Evolutionary conservation across 2,888 invertebrate genomes (phyloP).

Genomic region (Pollenia angustigena): DNA sequence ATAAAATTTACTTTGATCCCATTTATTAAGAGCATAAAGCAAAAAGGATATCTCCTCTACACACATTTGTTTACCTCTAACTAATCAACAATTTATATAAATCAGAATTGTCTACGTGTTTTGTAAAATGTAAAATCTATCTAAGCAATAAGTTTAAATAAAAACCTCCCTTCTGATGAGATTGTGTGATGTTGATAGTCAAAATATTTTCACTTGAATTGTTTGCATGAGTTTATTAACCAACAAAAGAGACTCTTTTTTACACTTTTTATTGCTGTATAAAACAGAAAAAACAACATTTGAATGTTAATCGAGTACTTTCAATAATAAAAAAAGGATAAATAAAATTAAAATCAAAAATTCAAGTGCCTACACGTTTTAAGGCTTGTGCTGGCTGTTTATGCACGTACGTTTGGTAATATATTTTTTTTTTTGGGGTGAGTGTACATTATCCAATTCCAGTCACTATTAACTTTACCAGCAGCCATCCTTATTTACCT

Average conservation of each 20-base stretch:
- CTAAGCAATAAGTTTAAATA: constrained; percentile 35
- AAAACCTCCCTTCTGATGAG: constrained; percentile 38
- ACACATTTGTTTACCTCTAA: constrained; percentile 42
- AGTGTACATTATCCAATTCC: constrained; percentile 23
- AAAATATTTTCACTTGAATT: constrained; percentile 54
- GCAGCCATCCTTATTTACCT: not conserved
- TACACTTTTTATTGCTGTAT: constrained; percentile 40
- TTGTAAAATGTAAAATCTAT: not conserved
- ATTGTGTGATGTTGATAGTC: constrained; percentile 49
- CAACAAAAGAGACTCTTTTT: constrained; percentile 45
- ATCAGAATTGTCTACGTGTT: constrained; percentile 59
- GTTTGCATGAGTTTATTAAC: constrained; percentile 55
- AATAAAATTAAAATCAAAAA: constrained; percentile 46
- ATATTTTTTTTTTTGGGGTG: constrained; percentile 2
- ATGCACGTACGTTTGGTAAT: constrained; percentile 6
- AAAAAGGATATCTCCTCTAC: constrained; percentile 18
- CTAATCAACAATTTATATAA: constrained; percentile 69
- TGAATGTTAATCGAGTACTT: constrained; percentile 8
- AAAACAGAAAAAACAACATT: not conserved
- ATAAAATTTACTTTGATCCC: constrained; percentile 41
- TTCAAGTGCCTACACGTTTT: constrained; percentile 66
- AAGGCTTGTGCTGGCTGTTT: constrained; percentile 27
- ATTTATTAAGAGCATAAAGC: not conserved
- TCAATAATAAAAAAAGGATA: not conserved
- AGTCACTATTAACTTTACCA: not conserved